phyloP scores from a whole-genome alignment of 2,113 vertebrate genomes.

The Cynopterus brachyotis region DNA sequence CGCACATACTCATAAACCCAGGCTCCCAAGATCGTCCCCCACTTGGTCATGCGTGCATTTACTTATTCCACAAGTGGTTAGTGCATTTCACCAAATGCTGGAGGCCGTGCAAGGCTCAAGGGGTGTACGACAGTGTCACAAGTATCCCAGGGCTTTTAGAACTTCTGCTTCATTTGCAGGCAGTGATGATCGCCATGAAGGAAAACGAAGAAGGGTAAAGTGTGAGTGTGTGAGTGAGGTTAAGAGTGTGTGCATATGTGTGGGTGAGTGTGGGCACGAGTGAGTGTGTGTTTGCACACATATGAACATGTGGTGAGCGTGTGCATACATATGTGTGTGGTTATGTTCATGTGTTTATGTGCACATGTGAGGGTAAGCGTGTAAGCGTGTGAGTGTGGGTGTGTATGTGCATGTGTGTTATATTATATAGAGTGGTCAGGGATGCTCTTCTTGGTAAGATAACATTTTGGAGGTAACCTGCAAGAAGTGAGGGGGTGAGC shows the following conservation, averaged over 20 bases:
- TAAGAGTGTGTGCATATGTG: neutral
- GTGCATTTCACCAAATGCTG: neutral
- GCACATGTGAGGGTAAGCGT: neutral
- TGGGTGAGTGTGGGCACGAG: neutral
- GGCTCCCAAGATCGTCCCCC: neutral
- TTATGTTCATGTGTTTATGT: neutral
- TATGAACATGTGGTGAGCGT: neutral
- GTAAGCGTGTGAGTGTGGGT: neutral
- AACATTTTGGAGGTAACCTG: neutral
- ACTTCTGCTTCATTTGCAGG: neutral
- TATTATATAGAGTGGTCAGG: neutral
- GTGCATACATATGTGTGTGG: too few species aligned
- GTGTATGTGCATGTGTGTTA: neutral
- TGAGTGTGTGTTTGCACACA: neutral
- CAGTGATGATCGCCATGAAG: rapidly evolving
- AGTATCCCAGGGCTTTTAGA: rapidly evolving
- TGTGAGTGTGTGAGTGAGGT: rapidly evolving
- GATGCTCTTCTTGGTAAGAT: neutral
- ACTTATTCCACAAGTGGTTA: too few species aligned
- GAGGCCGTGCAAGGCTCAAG: neutral
- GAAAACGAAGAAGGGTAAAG: rapidly evolving
- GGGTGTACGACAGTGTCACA: neutral
- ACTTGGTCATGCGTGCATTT: rapidly evolving
- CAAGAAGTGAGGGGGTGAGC: neutral
- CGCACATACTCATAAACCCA: neutral